These are phyloP conservation scores for Holothuria leucospilota DNA, from an alignment of 53 echinoderm and acorn worm genomes.

Conservation along the genomic window DNA sequence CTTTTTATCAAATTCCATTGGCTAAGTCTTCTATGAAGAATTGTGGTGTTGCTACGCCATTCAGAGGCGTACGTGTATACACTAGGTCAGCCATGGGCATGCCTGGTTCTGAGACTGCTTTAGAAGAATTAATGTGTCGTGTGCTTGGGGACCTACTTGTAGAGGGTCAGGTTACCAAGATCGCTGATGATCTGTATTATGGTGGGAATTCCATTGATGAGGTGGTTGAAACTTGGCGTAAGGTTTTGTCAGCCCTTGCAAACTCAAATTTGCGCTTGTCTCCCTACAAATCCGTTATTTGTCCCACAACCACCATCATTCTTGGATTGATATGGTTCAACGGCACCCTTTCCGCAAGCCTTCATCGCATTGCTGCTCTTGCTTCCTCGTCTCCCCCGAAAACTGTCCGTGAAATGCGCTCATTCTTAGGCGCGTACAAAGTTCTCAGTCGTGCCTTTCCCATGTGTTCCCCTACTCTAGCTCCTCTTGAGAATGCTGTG, in stretches of 20 bases:
- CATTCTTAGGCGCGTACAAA: constrained; percentile 70
- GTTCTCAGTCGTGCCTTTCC: constrained; percentile 51
- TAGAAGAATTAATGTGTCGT: constrained; percentile 68
- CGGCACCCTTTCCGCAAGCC: constrained; percentile 57
- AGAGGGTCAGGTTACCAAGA: constrained; percentile 63
- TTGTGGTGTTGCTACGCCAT: constrained; percentile 36
- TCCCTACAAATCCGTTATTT: constrained; percentile 19
- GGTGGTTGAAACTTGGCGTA: not conserved
- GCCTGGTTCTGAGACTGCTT: constrained; percentile 69
- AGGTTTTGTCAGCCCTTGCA: not conserved
- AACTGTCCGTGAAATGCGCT: constrained; percentile 50
- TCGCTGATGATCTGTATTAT: constrained; percentile 79
- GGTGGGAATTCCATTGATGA: constrained; percentile 64
- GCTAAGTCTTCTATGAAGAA: constrained; percentile 14
- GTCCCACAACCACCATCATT: constrained; percentile 57
- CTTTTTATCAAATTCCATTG: constrained; percentile 62
- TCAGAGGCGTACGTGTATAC: constrained; percentile 61
- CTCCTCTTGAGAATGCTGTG: constrained; percentile 62
- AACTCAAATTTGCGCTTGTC: constrained; percentile 51
- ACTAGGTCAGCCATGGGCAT: constrained; percentile 72
- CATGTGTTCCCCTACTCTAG: constrained; percentile 6
- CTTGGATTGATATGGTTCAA: constrained; percentile 73
- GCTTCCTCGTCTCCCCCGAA: constrained; percentile 36
- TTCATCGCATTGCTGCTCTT: constrained; percentile 65
- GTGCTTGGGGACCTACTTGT: constrained; percentile 63